Percentiles rank a stretch among this genome's conserved stretches.
These are phyloP conservation scores for Morelia viridis DNA, from an alignment of 2,797 vertebrate species.

Conservation along the genomic window DNA sequence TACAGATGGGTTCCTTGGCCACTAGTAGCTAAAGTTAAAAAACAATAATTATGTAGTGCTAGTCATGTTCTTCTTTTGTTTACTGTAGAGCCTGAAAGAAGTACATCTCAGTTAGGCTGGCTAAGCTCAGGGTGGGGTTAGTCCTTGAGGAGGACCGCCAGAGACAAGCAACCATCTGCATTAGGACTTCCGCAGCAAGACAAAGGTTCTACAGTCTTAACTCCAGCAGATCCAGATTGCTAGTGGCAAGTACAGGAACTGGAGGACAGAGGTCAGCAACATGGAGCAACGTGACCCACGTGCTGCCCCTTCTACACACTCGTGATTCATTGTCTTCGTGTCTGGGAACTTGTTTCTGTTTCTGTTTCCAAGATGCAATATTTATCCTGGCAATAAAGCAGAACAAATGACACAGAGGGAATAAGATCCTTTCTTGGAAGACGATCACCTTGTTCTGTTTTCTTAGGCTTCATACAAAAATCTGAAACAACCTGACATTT, in stretches of 20 bases:
- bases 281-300: conserved; percentile 36
- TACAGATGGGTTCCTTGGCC: neutral
- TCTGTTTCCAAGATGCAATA: conserved; percentile 66
- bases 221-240: conserved; percentile 41
- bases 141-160: conserved; percentile 25
- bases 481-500: conserved; percentile 34
- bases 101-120: neutral
- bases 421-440: conserved; percentile 61
- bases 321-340: conserved; percentile 67
- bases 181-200: neutral
- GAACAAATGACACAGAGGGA: conserved; percentile 69
- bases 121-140: conserved; percentile 7
- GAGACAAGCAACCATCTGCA: conserved; percentile 28
- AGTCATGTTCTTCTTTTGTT: neutral
- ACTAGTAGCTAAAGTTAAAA: neutral
- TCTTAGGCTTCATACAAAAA: conserved; percentile 25
- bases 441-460: conserved; percentile 43
- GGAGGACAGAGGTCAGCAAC: neutral
- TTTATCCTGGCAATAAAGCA: conserved; percentile 67
- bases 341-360: conserved; percentile 69
- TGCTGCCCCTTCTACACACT: conserved; percentile 60
- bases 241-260: conserved; percentile 28
- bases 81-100: neutral
- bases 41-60: neutral
- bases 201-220: conserved; percentile 30